Evolutionary conservation across 2,888 invertebrate genomes (phyloP).

Genomic region (Caenorhabditis japonica): DNA sequence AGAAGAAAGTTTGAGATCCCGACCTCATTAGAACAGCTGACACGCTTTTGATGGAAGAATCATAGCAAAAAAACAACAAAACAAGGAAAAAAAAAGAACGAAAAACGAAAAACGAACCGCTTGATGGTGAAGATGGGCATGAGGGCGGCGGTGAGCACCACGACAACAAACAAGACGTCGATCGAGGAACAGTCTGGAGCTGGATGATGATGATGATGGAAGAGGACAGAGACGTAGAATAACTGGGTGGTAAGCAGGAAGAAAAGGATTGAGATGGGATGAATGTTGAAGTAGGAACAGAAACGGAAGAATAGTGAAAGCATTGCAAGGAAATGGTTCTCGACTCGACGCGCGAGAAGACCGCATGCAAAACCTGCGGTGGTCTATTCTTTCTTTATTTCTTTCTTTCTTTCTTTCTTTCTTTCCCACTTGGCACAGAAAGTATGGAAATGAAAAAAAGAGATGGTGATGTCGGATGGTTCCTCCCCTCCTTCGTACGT

Average conservation of each 20-base stretch:
- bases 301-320: constrained; percentile 30
- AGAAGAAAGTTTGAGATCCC: constrained; percentile 13
- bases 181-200: no score
- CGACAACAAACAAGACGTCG: constrained; percentile 7
- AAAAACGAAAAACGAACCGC: constrained; percentile 32
- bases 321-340: constrained; percentile 10
- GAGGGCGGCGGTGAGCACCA: constrained; percentile 22
- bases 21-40: constrained; percentile 50
- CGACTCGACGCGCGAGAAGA: no score
- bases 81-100: no score
- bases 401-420: no score
- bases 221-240: constrained; percentile 9
- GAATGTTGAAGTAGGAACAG: constrained; percentile 34
- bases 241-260: constrained; percentile 25
- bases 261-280: constrained; percentile 28
- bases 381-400: no score
- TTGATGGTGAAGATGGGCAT: constrained; percentile 47
- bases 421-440: no score
- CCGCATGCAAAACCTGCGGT: no score
- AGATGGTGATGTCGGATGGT: no score
- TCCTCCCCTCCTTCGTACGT: no score
- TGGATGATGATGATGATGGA: constrained; percentile 21
- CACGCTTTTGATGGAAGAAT: constrained; percentile 1
- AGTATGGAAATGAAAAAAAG: no score
- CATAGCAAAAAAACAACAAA: constrained; percentile 22